Conservation (phyloP, 1,140 invertebrate species). For the Caerostris darwini region DNA sequence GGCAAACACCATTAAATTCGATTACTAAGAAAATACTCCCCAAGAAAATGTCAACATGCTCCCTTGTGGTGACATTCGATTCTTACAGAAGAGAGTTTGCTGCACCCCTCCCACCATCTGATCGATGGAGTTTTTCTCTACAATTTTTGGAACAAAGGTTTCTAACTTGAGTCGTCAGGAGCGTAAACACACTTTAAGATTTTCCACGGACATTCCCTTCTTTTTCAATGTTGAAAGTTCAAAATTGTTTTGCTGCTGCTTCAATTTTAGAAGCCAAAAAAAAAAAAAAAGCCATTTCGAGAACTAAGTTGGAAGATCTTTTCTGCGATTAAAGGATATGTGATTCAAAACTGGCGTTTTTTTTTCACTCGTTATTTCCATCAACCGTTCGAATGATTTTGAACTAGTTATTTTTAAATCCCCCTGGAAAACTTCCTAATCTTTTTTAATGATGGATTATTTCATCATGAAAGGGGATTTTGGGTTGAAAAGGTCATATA, state of each 20-base stretch:
- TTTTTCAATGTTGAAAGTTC: constrained; percentile 30
- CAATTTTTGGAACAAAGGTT: constrained; percentile 52
- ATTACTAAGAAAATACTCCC: constrained; percentile 54
- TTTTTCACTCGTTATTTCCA: not conserved
- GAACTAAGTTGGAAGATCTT: constrained; percentile 40
- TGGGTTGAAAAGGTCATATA: not conserved
- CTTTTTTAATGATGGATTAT: constrained; percentile 37
- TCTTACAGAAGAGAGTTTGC: constrained; percentile 50
- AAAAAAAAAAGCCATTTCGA: constrained; percentile 48
- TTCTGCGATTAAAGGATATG: constrained; percentile 60
- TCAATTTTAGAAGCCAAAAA: not conserved
- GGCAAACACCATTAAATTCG: constrained; percentile 64
- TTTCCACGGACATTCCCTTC: constrained; percentile 18
- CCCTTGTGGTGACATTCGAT: constrained; percentile 70
- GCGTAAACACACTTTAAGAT: constrained; percentile 61
- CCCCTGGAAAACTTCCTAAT: not conserved
- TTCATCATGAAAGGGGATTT: not conserved
- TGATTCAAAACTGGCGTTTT: not conserved
- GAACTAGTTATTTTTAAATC: not conserved
- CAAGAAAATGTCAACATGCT: constrained; percentile 66
- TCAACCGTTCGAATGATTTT: not conserved
- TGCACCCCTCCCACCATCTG: not conserved
- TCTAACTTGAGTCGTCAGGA: not conserved
- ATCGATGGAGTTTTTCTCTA: constrained; percentile 61
- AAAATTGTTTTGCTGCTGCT: constrained; percentile 49